Evolutionary conservation across 2,797 vertebrate genomes (phyloP).

Genomic region (Sebastes paucispinis): DNA sequence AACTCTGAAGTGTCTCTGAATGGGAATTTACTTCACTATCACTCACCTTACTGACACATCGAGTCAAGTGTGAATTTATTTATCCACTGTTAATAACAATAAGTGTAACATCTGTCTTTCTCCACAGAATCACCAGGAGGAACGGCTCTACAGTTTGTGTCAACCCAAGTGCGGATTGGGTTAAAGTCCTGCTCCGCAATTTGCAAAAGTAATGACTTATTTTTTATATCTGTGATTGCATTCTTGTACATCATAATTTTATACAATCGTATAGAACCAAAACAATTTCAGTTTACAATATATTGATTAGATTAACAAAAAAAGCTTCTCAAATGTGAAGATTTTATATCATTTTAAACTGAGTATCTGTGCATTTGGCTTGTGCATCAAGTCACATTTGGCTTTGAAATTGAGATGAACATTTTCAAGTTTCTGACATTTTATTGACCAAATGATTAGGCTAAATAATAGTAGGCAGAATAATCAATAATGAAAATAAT

Average conservation of each 20-base stretch:
- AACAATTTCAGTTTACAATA: neutral
- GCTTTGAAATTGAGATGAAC: neutral
- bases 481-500: neutral
- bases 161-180: neutral
- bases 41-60: neutral
- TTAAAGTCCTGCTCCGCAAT: neutral
- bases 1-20: neutral
- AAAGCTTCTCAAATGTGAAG: neutral
- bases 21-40: neutral
- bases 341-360: neutral
- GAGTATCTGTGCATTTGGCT: neutral
- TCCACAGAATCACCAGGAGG: constrained; percentile 54
- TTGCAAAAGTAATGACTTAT: constrained; percentile 28
- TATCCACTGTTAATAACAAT: neutral
- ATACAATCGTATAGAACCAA: neutral
- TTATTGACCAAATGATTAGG: neutral
- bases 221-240: neutral
- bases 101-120: neutral
- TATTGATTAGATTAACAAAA: neutral
- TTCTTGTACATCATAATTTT: neutral
- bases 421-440: neutral
- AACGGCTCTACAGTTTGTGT: constrained; percentile 31
- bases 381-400: neutral
- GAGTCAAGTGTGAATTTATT: neutral
- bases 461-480: too few relatives aligned